Base-by-base conservation (phyloP, 2,888 invertebrate genomes). In the Agriopis marginaria region DNA sequence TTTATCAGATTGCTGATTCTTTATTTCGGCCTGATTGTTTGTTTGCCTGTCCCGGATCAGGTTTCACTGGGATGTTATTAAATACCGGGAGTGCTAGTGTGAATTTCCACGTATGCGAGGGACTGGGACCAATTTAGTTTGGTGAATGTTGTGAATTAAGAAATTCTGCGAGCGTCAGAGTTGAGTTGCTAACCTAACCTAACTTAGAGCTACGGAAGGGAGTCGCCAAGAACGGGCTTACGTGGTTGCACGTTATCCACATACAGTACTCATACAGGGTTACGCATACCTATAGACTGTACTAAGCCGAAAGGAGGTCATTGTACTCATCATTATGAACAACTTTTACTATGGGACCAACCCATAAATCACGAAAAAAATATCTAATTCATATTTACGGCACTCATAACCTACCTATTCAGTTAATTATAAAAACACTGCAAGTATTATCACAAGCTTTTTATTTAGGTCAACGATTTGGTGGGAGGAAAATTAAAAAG, bases 1-100 rank as follows among this genome's bases (percentile, higher is more conserved):
- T 70, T 67, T 70, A 67, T 67, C 70, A 63, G 61, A 70, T 64
- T 61, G 64, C 56, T 47, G 67, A 67, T 67, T 67, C 64, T 71
- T 71, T 64, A 71, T 56, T 63, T 67, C 61, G 53, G 17, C 47
- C 61, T 66, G 70, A 70, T 66, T 70, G 70, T 70, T 70, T 70
- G 66, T 70, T 65, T 66, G 64, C 49, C 58, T 68, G 17, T 54
- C 58, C 54, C 9, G 49, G 51, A 50, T 32, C 58, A 49, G 53
- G 54, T 66, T 70, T 66, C 66, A 66, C 32, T 59, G 69, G 65
- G 58, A 58, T 32, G 63, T 63, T 66, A 54, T 70, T 70, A 70
- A 63, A 66, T 66, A 56, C 63, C 32, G 56, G 39, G 32, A 39
- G 55, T 61, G 56, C 7, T 56, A 51, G 65, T 64, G 56, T 58